phyloP scores from a whole-genome alignment of 2,113 vertebrate genomes.

The Misgurnus anguillicaudatus region DNA sequence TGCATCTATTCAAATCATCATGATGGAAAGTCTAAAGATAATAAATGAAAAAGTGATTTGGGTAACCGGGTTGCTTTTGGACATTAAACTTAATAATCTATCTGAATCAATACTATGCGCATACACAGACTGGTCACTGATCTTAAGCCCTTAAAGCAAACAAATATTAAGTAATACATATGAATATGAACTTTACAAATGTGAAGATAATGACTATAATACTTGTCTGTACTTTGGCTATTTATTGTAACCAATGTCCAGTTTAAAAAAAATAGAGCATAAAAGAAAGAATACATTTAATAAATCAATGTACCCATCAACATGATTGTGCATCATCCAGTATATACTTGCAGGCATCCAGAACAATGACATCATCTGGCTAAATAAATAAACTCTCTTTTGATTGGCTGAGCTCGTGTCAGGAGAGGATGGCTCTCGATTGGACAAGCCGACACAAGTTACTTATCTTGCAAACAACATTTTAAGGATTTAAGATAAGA shows the following conservation, averaged over 20 bases:
- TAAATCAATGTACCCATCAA: slow-evolving; percentile 4
- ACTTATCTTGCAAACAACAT: slow-evolving; percentile 16
- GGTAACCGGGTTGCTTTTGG: slow-evolving; percentile 53
- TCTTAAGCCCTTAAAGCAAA: slow-evolving; percentile 38
- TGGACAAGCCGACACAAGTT: not conserved
- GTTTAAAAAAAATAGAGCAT: slow-evolving; percentile 21
- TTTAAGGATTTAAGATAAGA: slow-evolving; percentile 28
- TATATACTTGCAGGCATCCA: slow-evolving; percentile 9
- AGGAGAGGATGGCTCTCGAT: slow-evolving; percentile 10
- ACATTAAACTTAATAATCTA: slow-evolving; percentile 53
- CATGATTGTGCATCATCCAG: slow-evolving; percentile 23
- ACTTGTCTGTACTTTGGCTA: slow-evolving; percentile 14
- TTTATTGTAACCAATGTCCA: slow-evolving; percentile 55
- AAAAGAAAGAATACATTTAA: not conserved
- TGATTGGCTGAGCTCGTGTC: slow-evolving; percentile 24
- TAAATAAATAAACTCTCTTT: slow-evolving; percentile 25
- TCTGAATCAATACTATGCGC: slow-evolving; percentile 51
- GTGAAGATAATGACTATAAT: not conserved
- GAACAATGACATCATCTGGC: slow-evolving; percentile 6
- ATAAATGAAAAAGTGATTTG: slow-evolving; percentile 49
- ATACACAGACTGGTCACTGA: slow-evolving; percentile 56
- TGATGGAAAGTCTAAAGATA: slow-evolving; percentile 72
- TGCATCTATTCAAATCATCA: slow-evolving; percentile 42
- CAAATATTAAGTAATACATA: not conserved
- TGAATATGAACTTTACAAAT: not conserved